Evolutionary conservation across 2,797 vertebrate genomes (phyloP), one percentile per base, ranked within the genome.

Genomic region (Neopelma chrysocephalum): DNA sequence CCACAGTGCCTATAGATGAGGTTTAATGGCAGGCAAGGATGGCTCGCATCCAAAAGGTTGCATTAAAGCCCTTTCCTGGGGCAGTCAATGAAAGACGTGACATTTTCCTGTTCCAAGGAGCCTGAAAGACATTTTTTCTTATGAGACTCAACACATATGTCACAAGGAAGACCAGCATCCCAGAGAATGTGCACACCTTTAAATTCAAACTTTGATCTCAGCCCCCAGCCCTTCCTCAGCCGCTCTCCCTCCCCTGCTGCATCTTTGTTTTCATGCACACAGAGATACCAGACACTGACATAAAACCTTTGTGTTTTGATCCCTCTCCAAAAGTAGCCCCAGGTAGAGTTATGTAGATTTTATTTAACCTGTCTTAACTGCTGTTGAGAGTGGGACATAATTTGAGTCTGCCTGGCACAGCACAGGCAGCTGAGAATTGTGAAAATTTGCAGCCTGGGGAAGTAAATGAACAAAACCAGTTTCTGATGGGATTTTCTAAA

Each of bases 301-400:
- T 31, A 22, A 82, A 89, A 77, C 12, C 8, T 73, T 66, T 19
- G 17, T 26, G 11, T 40, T 82, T 86, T 70, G 36, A 51, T 77
- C 12, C 19, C 43, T 75, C 53, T 86, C 38, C 29, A 78, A n/a
- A 80, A 75, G 20, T 15, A 75, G 20, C 26, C 26, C 14, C 22
- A 18, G 19, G 42, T 36, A 61, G 31, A 48, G 11, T 42, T 70
- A 45, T 12, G 9, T 15, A 68, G 29, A 34, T 94, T 88, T 82
- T 73, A 78, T 83, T 88, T 90, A 94, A 78, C 29, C 20, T 50
- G 5, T 31, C 40, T 71, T 86, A 83, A 81, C 53, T 56, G 26
- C 45, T 81, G 2, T 25, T 71, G 34, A 16, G 27, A 60, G 23
- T 2, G 6, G 12, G 7, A 29, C 64, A 72, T 62, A 78, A 70